Evolutionary conservation across 1,140 invertebrate species (phyloP), one percentile per base, ranked within the genome.

Genomic region (Hyphantria cunea): DNA sequence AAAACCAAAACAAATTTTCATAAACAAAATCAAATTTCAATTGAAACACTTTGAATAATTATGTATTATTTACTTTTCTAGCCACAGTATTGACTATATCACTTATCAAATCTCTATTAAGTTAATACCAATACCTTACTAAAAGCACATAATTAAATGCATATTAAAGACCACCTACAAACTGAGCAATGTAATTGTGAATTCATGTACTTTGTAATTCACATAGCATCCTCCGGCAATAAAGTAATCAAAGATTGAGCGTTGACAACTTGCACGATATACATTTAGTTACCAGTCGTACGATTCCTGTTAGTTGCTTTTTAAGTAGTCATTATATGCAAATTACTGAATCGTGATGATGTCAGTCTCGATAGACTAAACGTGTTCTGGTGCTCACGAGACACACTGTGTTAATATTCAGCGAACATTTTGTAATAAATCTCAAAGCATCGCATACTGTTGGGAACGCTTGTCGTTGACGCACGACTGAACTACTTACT

Each of bases 241-340:
- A 81, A 76, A 83, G 80, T 64, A 74, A 81, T 83, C 77, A 76
- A 65, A 70, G 66, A 74, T 78, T 49, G 55, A 58, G 55, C 69
- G 77, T 74, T 80, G 80, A 78, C 82, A 80, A 74, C 71, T 68
- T 66, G 69, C 71, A 70, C 64, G 71, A 75, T 76, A 70, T 74
- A 67, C 62, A 66, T 68, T 72, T 67, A 67, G 65, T 68, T 73
- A 76, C 63, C 69, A 72, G 72, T 47, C 66, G 67, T 67, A 77
- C 71, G 76, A 77, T 74, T 74, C 74, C 77, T 74, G 66, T 74
- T 76, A 75, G 74, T 76, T 66, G 74, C 72, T 75, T 81, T 84
- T 80, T 78, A 80, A 83, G 78, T 75, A 85, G 80, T 78, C 77
- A 83, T 85, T 85, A 85, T 85, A 83, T 85, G 82, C 72, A 82